Percentiles rank a stretch among this genome's conserved stretches.
Conservation (phyloP, 2,888 invertebrate species). For the Drosophila trichaetosa region DNA sequence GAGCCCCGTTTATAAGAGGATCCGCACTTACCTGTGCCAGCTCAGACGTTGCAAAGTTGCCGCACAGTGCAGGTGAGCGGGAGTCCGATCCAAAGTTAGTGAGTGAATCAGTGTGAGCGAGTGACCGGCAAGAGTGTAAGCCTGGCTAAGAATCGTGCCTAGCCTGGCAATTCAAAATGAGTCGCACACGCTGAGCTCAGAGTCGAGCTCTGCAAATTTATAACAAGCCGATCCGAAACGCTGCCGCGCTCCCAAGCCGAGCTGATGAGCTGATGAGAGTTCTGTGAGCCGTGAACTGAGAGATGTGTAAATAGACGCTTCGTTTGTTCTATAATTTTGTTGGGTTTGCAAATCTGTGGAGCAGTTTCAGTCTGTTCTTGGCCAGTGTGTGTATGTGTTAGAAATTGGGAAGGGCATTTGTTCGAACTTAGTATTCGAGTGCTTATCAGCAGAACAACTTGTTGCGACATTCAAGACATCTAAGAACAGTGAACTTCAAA, state of each 20-base stretch:
- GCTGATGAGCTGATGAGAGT: slow-evolving; percentile 21
- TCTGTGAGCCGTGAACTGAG: slow-evolving; percentile 5
- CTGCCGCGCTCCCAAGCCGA: slow-evolving; percentile 7
- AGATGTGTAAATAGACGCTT: slow-evolving; percentile 36
- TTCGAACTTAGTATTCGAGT: slow-evolving; percentile 2
- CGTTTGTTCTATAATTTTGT: slow-evolving; percentile 52
- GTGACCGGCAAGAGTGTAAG: slow-evolving; percentile 5
- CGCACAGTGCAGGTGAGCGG: slow-evolving; percentile 66
- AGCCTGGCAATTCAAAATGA: slow-evolving; percentile 21
- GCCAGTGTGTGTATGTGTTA: slow-evolving; percentile 35
- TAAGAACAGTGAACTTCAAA: background rate
- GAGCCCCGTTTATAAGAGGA: slow-evolving; percentile 76
- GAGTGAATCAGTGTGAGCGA: slow-evolving; percentile 24
- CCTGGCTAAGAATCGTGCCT: slow-evolving; percentile 20
- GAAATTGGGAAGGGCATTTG: slow-evolving; percentile 25
- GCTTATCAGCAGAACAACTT: slow-evolving; percentile 35
- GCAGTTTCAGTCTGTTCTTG: slow-evolving; percentile 67
- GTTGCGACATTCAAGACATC: slow-evolving; percentile 1
- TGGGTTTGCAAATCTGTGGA: slow-evolving; percentile 65
- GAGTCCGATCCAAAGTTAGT: slow-evolving; percentile 25
- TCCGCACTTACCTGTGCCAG: slow-evolving; percentile 67
- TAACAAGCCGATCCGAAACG: slow-evolving; percentile 24
- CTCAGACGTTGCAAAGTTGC: slow-evolving; percentile 72
- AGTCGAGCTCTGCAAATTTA: slow-evolving; percentile 18
- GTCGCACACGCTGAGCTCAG: slow-evolving; percentile 20